Percentiles rank a stretch among this genome's conserved stretches.
phyloP scores from a whole-genome alignment of 37 sponge, comb jelly and placozoan genomes.

The Halisarca cf. caerulea region DNA sequence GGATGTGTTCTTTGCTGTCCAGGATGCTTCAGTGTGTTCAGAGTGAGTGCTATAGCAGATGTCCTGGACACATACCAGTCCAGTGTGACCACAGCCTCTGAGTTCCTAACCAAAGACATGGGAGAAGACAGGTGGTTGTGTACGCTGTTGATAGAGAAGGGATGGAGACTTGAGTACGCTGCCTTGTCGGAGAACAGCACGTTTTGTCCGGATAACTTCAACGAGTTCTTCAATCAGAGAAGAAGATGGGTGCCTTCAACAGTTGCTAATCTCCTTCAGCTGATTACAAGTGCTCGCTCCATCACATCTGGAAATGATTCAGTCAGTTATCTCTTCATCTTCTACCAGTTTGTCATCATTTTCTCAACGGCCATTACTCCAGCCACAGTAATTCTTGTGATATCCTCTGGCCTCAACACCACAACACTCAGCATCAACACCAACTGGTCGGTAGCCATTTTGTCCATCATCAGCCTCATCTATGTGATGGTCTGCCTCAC shows the following conservation, averaged over 20 bases:
- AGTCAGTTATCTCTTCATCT: constrained; percentile 62
- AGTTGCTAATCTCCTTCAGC: constrained; percentile 70
- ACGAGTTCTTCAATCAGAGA: constrained; percentile 90
- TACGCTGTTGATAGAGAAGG: constrained; percentile 82
- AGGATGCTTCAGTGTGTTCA: constrained; percentile 87
- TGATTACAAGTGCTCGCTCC: constrained; percentile 33
- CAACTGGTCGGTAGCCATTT: neutral
- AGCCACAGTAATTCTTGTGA: constrained; percentile 75
- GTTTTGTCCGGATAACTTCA: constrained; percentile 79
- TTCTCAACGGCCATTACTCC: constrained; percentile 81
- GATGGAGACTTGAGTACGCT: constrained; percentile 85
- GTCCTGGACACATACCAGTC: constrained; percentile 67
- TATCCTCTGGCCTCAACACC: constrained; percentile 62
- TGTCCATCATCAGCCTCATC: neutral
- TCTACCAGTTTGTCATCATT: constrained; percentile 76
- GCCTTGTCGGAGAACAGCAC: constrained; percentile 79
- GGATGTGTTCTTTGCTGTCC: constrained; percentile 93
- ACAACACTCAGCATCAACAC: constrained; percentile 15
- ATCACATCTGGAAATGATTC: constrained; percentile 64
- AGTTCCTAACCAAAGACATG: constrained; percentile 94
- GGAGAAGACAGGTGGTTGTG: constrained; percentile 96
- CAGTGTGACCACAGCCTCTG: constrained; percentile 56
- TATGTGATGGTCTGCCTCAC: constrained; percentile 17
- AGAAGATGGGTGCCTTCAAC: constrained; percentile 93
- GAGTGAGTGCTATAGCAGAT: constrained; percentile 65